phyloP scores from a whole-genome alignment of 2,797 vertebrate species.

The Tapera naevia region DNA sequence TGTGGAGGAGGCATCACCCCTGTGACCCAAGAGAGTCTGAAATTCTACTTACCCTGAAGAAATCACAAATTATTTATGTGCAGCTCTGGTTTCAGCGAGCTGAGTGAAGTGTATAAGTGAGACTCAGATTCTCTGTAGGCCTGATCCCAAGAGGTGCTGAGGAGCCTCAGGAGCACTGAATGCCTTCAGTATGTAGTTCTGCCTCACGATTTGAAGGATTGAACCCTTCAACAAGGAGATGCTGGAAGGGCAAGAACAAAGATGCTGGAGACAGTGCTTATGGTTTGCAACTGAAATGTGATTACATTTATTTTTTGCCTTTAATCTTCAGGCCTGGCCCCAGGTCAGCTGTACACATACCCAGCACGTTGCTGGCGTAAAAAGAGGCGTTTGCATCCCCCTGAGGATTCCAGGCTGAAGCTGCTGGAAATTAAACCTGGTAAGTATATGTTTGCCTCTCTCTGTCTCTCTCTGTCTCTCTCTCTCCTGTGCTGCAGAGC shows the following conservation, averaged over 20 bases:
- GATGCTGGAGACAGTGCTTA: slow-evolving; percentile 8
- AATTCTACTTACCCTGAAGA: slow-evolving; percentile 64
- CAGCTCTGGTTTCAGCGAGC: slow-evolving; percentile 46
- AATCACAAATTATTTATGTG: slow-evolving; percentile 61
- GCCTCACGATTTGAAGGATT: not conserved
- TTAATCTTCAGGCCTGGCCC: slow-evolving; percentile 83
- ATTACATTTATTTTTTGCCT: slow-evolving; percentile 47
- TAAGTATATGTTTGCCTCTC: slow-evolving; percentile 68
- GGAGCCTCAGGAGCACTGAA: not conserved
- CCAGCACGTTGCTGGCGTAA: slow-evolving; percentile 97
- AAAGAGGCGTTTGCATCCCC: slow-evolving; percentile 91
- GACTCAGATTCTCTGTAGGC: slow-evolving; percentile 44
- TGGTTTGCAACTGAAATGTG: slow-evolving; percentile 25
- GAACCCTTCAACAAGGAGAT: not conserved
- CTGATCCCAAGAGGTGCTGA: slow-evolving; percentile 31
- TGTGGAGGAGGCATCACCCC: not conserved
- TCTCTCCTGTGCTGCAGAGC: not conserved
- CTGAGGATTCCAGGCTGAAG: slow-evolving; percentile 89
- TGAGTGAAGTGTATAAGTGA: slow-evolving; percentile 44
- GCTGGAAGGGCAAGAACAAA: slow-evolving; percentile 17
- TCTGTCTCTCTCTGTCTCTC: no score
- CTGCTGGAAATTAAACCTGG: slow-evolving; percentile 93
- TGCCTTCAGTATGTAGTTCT: not conserved
- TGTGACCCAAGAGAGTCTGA: slow-evolving; percentile 46
- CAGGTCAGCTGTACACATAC: slow-evolving; percentile 94